Base-by-base conservation (phyloP, 2,797 vertebrate genomes). In the Orestias chungarensis region DNA sequence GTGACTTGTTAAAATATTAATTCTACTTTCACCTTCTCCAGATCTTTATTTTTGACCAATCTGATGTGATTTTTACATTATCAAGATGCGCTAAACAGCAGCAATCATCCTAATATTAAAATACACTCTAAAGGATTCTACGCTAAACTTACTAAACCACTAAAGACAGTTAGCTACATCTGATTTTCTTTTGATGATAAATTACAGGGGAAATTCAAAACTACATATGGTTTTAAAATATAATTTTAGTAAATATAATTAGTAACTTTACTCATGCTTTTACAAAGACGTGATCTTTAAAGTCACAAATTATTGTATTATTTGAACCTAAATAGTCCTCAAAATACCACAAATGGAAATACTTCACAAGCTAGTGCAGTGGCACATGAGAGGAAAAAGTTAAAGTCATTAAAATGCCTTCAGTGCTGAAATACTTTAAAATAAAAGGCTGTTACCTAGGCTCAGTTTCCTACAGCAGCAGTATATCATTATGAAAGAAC, bases 351-450 rank as follows among this genome's bases (percentile, higher is more conserved):
- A 79, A 74, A 25, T 69, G 57, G 75, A n/a, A 23, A 70, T 68
- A 55, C 52, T 35, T 35, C 6, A 54, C 50, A 68, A 71, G 29
- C 50, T 75, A 18, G 15, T 18, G 46, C 52, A 29, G 52, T 54
- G 59, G 73, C 76, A 68, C n/a, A 52, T 67, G 29, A 74, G 49
- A 43, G 17, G 74, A 77, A 77, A 79, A 77, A 66, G 42, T 71
- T 35, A 38, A 74, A 73, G 66, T 59, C 4, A 49, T 42, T 35
- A 1, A 49, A 73, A 65, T 49, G 71, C 81, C 73, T 2, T 70
- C 35, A 61, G 74, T 66, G 55, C 42, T 65, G 66, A 79, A 59
- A 33, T 23, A 43, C 68, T 80, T 74, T 72, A 74, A 74, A 82
- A 74, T 79, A 72, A 76, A 66, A 76, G 3, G 64, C 75, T 55